Percentiles rank a stretch among this genome's conserved stretches.
phyloP scores from a whole-genome alignment of 1,140 invertebrate species.

The Lineus longissimus region DNA sequence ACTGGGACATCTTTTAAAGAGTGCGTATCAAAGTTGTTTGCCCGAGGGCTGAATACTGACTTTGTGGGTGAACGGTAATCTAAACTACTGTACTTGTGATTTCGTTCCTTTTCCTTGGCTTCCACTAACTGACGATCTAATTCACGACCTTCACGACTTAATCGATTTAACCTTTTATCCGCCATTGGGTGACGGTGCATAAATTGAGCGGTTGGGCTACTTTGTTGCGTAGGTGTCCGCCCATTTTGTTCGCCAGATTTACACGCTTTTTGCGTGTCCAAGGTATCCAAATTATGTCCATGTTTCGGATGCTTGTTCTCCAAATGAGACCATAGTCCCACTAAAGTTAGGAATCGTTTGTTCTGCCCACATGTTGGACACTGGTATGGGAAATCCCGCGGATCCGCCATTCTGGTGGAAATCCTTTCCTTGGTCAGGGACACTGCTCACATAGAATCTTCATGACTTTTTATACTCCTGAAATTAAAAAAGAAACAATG shows the following conservation, averaged over 20 bases:
- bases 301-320: slow-evolving; percentile 29
- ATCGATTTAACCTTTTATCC: no score
- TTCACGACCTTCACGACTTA: no score
- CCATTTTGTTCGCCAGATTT: neutral
- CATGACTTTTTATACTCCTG: no score
- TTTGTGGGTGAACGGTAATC: no score
- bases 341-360: slow-evolving; percentile 28
- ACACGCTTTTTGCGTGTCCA: neutral
- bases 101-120: no score
- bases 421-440: neutral
- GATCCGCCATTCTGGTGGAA: neutral
- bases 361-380: slow-evolving; percentile 41
- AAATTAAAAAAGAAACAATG: no score
- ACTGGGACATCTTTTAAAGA: no score
- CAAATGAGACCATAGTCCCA: slow-evolving; percentile 33
- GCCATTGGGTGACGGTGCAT: neutral
- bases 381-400: slow-evolving; percentile 29
- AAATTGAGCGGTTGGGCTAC: neutral
- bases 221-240: neutral
- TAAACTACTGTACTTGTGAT: no score
- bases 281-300: neutral
- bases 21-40: no score
- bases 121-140: no score
- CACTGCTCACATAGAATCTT: neutral
- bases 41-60: no score